Conservation (phyloP, 1,140 invertebrate species). For the Drosophila lowei region DNA sequence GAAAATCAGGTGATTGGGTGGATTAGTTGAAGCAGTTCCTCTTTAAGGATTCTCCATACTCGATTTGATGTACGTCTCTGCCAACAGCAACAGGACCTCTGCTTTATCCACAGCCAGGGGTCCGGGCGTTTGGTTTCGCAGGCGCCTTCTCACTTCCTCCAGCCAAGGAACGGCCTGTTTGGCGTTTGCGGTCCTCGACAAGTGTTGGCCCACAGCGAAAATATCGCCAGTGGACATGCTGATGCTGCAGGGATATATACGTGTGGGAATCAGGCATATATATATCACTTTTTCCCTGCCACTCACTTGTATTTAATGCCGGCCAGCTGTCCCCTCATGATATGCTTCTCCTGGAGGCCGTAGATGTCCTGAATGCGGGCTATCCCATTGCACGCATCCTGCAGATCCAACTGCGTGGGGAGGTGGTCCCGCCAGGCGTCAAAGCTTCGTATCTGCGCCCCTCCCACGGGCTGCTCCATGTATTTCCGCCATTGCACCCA, state of each 20-base stretch:
- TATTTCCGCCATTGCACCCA: slow-evolving; percentile 50
- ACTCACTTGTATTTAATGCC: slow-evolving; percentile 91
- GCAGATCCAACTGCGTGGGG: slow-evolving; percentile 92
- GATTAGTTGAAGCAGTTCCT: background rate
- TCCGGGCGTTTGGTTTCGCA: background rate
- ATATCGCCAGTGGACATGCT: slow-evolving; percentile 31
- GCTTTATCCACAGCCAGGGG: slow-evolving; percentile 1
- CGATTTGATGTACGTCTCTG: background rate
- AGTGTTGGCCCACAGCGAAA: slow-evolving; percentile 26
- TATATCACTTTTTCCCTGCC: no score
- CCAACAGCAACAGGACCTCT: background rate
- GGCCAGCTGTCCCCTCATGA: slow-evolving; percentile 93
- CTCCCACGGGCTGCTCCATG: slow-evolving; percentile 38
- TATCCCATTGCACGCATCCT: slow-evolving; percentile 95
- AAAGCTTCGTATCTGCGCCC: slow-evolving; percentile 86
- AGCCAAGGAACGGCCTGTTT: slow-evolving; percentile 10
- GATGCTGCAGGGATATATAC: slow-evolving; percentile 1
- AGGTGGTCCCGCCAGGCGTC: slow-evolving; percentile 86
- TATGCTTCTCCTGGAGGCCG: slow-evolving; percentile 91
- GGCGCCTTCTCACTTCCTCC: background rate
- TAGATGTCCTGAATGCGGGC: slow-evolving; percentile 97
- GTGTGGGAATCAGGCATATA: no score
- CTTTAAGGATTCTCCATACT: background rate
- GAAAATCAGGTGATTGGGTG: background rate
- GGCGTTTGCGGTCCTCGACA: background rate